These are phyloP conservation scores for Periplaneta americana DNA, from an alignment of 1,140 invertebrate species.

Conservation along the genomic window DNA sequence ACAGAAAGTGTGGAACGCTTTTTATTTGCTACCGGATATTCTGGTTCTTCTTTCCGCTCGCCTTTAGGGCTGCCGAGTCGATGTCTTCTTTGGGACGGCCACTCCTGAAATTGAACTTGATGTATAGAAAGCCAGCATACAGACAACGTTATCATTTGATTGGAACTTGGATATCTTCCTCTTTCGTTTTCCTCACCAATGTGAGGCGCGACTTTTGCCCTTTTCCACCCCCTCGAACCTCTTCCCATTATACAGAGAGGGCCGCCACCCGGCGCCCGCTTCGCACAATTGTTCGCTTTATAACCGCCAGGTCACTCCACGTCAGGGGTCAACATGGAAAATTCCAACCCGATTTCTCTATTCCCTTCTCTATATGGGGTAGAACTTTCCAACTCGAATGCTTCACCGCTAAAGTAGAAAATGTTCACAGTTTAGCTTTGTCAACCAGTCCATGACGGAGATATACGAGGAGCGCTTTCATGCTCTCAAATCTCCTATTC, in stretches of 20 bases:
- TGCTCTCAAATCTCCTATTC: too few relatives aligned
- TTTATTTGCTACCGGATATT: too few relatives aligned
- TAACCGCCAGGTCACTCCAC: not conserved
- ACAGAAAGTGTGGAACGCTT: too few relatives aligned
- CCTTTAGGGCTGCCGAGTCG: not conserved
- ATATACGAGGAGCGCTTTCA: too few relatives aligned
- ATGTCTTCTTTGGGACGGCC: not conserved
- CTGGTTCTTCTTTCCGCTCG: not conserved
- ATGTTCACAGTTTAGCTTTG: not conserved
- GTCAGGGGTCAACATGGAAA: not conserved
- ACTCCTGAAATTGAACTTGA: not conserved
- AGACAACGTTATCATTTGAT: not conserved
- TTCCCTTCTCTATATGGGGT: not conserved
- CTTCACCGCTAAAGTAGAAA: not conserved
- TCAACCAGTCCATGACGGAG: too few relatives aligned
- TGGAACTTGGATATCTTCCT: not conserved
- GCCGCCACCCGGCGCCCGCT: not conserved
- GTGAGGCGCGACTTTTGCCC: not conserved
- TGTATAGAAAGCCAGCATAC: not conserved
- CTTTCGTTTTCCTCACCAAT: not conserved
- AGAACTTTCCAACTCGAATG: not conserved
- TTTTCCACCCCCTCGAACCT: not conserved
- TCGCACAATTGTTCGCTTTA: not conserved
- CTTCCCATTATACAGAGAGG: not conserved
- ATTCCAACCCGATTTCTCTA: not conserved